Percentiles rank a stretch among this genome's conserved stretches.
phyloP scores from a whole-genome alignment of 2,888 invertebrate genomes.

The Acleris laterana region DNA sequence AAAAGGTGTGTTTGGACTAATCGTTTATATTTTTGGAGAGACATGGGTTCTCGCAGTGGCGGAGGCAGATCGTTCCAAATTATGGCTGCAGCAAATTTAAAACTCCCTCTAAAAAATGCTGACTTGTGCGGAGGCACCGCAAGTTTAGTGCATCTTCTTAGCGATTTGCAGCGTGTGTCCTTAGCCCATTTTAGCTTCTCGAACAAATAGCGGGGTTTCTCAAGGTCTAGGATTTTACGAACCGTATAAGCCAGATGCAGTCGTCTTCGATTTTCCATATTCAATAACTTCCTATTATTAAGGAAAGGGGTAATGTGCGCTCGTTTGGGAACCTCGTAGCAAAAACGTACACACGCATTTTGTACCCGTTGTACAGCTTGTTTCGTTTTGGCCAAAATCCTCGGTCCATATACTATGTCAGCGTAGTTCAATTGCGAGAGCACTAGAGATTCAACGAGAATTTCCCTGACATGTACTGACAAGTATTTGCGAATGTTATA shows the following conservation, averaged over 20 bases:
- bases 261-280: neutral
- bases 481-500: neutral
- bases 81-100: slow-evolving; percentile 1
- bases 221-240: neutral
- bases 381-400: neutral
- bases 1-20: too few species aligned
- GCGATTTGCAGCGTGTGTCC: neutral
- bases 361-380: neutral
- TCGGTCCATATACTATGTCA: slow-evolving; percentile 3
- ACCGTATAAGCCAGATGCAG: neutral
- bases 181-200: neutral
- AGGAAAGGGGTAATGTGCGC: neutral
- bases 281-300: neutral
- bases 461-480: neutral
- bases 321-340: neutral
- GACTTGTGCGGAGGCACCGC: neutral
- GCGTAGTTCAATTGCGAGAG: slow-evolving; percentile 1
- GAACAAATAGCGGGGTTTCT: neutral
- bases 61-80: neutral
- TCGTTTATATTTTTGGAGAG: neutral
- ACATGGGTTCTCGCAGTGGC: neutral
- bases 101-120: neutral
- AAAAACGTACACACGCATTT: neutral
- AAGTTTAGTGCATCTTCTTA: neutral
- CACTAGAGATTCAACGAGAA: neutral